Percentiles rank a stretch among this genome's conserved stretches.
Evolutionary conservation across 1,140 invertebrate species (phyloP).

Genomic region (Samia ricini): DNA sequence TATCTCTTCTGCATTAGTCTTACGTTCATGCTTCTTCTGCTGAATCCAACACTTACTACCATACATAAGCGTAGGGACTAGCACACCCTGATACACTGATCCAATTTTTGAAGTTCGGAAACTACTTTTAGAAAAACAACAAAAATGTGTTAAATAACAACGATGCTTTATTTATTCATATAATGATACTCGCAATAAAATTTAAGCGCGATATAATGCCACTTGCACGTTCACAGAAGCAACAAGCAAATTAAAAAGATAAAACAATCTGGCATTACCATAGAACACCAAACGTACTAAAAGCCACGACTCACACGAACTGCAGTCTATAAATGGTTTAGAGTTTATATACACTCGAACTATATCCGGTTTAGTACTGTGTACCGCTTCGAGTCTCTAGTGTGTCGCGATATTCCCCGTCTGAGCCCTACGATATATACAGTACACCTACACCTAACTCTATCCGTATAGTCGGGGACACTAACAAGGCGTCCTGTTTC

Average conservation of each 20-base stretch:
- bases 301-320: constrained; percentile 9
- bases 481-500: constrained; percentile 11
- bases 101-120: no score
- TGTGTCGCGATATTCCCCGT: constrained; percentile 10
- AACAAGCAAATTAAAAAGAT: constrained; percentile 10
- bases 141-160: background rate
- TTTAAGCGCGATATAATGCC: background rate
- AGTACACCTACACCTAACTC: background rate
- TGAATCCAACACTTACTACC: no score
- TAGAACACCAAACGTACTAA: constrained; percentile 6
- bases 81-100: no score
- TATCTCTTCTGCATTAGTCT: no score
- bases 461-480: constrained; percentile 2
- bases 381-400: constrained; percentile 9
- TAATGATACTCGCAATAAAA: background rate
- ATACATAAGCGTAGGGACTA: no score
- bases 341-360: constrained; percentile 2
- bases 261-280: constrained; percentile 6
- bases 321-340: constrained; percentile 9
- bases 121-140: no score
- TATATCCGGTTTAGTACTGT: constrained; percentile 12
- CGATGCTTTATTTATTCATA: background rate
- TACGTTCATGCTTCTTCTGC: no score
- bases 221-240: constrained; percentile 2
- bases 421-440: constrained; percentile 1